Conservation (phyloP, 2,888 invertebrate genomes). For the Drosophila multiciliata region DNA sequence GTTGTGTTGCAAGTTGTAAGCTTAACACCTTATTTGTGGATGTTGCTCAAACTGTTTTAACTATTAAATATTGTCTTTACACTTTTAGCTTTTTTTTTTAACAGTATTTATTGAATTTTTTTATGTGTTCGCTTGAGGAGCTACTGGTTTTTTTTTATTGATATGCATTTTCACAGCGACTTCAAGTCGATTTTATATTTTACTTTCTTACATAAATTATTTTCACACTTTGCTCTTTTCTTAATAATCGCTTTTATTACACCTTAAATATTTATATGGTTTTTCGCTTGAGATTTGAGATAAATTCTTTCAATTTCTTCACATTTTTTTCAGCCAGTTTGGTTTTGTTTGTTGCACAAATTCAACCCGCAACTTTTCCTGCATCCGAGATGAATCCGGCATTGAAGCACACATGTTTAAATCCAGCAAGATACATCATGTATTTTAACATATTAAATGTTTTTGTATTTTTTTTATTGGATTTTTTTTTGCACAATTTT, state of each 20-base stretch:
- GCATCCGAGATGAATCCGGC: slow-evolving; percentile 32
- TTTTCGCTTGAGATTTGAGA: background rate
- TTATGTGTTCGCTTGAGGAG: background rate
- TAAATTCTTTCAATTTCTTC: background rate
- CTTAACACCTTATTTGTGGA: background rate
- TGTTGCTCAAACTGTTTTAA: background rate
- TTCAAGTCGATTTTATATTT: background rate
- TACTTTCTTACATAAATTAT: background rate
- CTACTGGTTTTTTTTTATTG: slow-evolving; percentile 8
- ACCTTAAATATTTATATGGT: background rate
- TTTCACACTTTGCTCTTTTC: background rate
- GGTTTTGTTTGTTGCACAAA: background rate
- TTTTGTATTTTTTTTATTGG: background rate
- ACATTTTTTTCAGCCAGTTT: background rate
- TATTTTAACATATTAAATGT: slow-evolving; percentile 32
- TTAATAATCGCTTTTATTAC: background rate
- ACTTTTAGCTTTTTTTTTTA: slow-evolving; percentile 1
- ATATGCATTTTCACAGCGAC: slow-evolving; percentile 1
- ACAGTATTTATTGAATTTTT: slow-evolving; percentile 5
- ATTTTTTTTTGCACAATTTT: background rate
- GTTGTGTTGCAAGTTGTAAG: background rate
- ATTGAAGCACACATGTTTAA: slow-evolving; percentile 25
- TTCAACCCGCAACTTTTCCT: slow-evolving; percentile 45
- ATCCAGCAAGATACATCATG: slow-evolving; percentile 3
- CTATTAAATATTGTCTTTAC: background rate